Conservation (phyloP, 2,797 vertebrate genomes). For the Alcedo quadribrachys region DNA sequence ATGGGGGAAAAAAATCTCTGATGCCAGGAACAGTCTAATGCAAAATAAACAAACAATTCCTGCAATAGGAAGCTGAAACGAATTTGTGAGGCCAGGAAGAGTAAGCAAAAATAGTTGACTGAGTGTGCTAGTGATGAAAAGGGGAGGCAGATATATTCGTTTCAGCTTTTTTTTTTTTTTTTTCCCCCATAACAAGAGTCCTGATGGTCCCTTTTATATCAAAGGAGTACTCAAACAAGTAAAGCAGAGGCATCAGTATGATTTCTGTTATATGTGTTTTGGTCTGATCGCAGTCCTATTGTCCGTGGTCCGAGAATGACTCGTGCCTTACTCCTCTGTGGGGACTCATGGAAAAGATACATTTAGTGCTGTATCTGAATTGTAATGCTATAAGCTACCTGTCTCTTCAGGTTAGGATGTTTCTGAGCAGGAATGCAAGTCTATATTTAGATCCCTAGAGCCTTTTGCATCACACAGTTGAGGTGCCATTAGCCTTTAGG, state of each 20-base stretch:
- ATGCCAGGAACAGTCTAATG: background rate
- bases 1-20: background rate
- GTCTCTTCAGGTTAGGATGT: constrained; percentile 20
- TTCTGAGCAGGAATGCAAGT: constrained; percentile 27
- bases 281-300: background rate
- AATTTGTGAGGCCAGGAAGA: background rate
- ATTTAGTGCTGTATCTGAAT: background rate
- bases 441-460: constrained; percentile 52
- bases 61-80: background rate
- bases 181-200: background rate
- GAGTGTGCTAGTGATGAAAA: background rate
- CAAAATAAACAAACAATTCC: constrained; percentile 11
- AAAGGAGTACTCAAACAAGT: background rate
- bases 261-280: background rate
- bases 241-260: background rate
- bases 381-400: constrained; percentile 21
- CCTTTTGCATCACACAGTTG: constrained; percentile 14
- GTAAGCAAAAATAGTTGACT: background rate
- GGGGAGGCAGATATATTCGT: background rate
- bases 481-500: constrained; percentile 62
- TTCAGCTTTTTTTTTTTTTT: background rate
- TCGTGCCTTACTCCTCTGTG: background rate
- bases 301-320: background rate
- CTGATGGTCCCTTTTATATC: background rate
- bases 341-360: background rate